Conservation (phyloP, 2,797 vertebrate species). For the Parauchenoglanis ngamensis region DNA sequence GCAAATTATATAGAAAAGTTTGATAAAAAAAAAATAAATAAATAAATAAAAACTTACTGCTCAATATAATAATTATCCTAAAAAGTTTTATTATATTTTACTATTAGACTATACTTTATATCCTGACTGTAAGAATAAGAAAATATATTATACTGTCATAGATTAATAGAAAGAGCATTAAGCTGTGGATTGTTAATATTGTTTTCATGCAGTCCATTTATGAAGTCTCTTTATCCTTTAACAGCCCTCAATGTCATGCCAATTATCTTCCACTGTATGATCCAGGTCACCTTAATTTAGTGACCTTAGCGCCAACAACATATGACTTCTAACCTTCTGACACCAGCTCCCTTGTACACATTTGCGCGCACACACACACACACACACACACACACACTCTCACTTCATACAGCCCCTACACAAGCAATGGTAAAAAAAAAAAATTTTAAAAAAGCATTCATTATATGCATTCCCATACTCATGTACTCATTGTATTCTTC, state of each 20-base stretch:
- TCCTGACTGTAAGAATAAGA: neutral
- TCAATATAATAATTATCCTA: neutral
- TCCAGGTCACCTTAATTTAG: neutral
- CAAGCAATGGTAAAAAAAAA: neutral
- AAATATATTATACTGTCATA: neutral
- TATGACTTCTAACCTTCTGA: neutral
- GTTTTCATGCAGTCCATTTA: neutral
- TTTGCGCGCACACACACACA: too few relatives aligned
- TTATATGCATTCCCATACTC: neutral
- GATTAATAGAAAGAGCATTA: neutral
- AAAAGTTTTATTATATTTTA: neutral
- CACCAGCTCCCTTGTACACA: neutral
- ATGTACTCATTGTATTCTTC: neutral
- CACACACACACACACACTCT: neutral
- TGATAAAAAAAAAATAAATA: too few relatives aligned
- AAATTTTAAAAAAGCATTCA: too few relatives aligned
- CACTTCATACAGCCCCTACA: neutral
- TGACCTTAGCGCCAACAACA: neutral
- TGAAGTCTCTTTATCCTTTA: neutral
- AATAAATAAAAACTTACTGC: neutral
- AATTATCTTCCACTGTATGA: neutral
- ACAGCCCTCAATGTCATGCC: neutral
- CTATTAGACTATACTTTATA: neutral
- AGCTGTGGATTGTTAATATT: neutral
- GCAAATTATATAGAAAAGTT: too few relatives aligned